Evolutionary conservation across 2,113 vertebrate genomes (phyloP).

Genomic region (Xenopus laevis): DNA sequence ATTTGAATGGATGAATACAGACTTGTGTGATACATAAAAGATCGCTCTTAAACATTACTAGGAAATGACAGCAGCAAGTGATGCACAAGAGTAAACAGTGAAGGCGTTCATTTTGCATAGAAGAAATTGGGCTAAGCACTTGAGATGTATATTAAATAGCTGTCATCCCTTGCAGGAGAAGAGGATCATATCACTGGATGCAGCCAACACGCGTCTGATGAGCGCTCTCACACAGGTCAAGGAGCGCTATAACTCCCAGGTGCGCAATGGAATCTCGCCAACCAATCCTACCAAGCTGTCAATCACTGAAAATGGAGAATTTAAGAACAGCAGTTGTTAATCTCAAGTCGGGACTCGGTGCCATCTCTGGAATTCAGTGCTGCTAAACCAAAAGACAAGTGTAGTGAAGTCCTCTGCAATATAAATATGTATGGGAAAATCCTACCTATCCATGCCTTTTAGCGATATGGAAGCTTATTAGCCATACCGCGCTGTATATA

Average conservation of each 20-base stretch:
- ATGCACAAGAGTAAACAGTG: not conserved
- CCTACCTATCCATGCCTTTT: constrained; percentile 36
- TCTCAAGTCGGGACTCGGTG: constrained; percentile 11
- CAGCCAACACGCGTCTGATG: constrained; percentile 90
- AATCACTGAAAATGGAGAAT: constrained; percentile 98
- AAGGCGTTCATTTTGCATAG: constrained; percentile 36
- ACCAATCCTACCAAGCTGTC: constrained; percentile 93
- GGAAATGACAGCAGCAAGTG: not conserved
- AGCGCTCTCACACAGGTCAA: constrained; percentile 92
- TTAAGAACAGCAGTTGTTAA: constrained; percentile 97
- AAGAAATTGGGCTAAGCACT: constrained; percentile 7
- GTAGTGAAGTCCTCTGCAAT: not conserved
- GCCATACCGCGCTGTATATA: constrained; percentile 59
- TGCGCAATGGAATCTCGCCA: constrained; percentile 87
- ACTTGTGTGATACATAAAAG: no score
- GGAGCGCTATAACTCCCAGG: constrained; percentile 86
- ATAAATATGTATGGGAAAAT: constrained; percentile 10
- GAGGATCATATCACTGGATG: constrained; percentile 87
- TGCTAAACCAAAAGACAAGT: constrained; percentile 50
- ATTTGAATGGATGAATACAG: no score
- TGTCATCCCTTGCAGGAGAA: constrained; percentile 76
- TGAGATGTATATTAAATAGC: not conserved
- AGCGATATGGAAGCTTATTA: constrained; percentile 32
- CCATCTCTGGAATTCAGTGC: constrained; percentile 43
- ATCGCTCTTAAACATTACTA: not conserved